Base-by-base conservation (phyloP, 2,888 invertebrate species). In the Cataglyphis cursor region DNA sequence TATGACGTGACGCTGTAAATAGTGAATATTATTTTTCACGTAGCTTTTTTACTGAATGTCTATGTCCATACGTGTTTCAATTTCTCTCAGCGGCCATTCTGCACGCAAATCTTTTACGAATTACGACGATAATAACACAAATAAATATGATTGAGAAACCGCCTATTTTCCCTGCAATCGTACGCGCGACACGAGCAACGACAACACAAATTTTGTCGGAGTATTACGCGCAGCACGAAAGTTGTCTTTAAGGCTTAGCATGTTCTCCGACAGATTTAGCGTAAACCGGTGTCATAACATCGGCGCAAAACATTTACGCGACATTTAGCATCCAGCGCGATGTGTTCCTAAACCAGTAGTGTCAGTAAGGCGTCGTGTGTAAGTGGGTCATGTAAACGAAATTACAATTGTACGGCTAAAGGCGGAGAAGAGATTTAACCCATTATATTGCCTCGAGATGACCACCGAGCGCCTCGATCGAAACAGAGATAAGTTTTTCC, bases 321-420 rank as follows among this genome's bases (percentile, higher is more conserved):
- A 31, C 72, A 57, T 70, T 78, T 78, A 78, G 70, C 78, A 70
- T 41, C 18, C 72, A 3, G 28, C 48, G 48, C 41, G 28, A n/a
- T 35, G 31, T 65, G 70, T 78, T 70, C 31, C 72, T 44, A 24
- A 70, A 76, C 38, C 54, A 5, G 15, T 57, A 5, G 15, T 57
- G 68, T 76, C 76, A 68, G 70, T 76, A 76, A 54, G 76, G 31
- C 68, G 18, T 24, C 68, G 38, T 35, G 38, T 68, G n/a, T 28
- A 68, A 76, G 68, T 66, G 68, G 76, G 68, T 57, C 38, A 10
- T 76, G 68, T 68, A 76, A 76, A 68, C 54, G 70, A 68, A 76
- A 68, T 76, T 76, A 68, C 76, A 66, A 68, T 51, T 68, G 68
- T 28, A 28, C 64, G 21, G 28, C 24, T 18, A 41, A 18, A 73